Percentiles rank a stretch among this genome's conserved stretches.
Evolutionary conservation across 1,140 invertebrate species (phyloP).

Genomic region (Glossosoma conforme): DNA sequence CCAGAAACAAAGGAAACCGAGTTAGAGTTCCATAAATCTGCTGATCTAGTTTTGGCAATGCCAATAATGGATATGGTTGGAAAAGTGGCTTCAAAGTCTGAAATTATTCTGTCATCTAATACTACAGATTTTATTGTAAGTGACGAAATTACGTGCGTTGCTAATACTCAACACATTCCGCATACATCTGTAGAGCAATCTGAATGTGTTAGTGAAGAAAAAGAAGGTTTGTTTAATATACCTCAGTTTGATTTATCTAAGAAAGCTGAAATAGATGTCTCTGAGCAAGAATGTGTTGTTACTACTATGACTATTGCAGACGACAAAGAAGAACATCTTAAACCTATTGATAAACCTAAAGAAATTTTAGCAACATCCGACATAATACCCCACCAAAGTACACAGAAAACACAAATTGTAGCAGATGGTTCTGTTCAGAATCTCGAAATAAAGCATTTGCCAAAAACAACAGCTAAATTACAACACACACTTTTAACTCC

Average conservation of each 20-base stretch:
- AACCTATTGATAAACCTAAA: conserved; percentile 33
- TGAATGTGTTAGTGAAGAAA: conserved; percentile 48
- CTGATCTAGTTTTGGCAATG: conserved; percentile 11
- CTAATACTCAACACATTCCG: conserved; percentile 19
- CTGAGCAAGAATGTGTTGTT: conserved; percentile 50
- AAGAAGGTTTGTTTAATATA: conserved; percentile 44
- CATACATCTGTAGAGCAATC: conserved; percentile 34
- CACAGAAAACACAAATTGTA: conserved; percentile 37
- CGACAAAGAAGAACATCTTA: conserved; percentile 38
- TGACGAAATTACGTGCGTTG: conserved; percentile 9
- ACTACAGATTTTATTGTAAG: conserved; percentile 13
- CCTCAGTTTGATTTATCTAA: conserved; percentile 34
- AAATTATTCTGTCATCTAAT: conserved; percentile 22
- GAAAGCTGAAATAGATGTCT: conserved; percentile 42
- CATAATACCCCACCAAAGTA: conserved; percentile 44
- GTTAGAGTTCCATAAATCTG: conserved; percentile 11
- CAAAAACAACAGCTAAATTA: conserved; percentile 26
- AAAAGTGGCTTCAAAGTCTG: conserved; percentile 22
- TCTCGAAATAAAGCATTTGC: conserved; percentile 28
- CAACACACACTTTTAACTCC: conserved; percentile 35
- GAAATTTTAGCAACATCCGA: conserved; percentile 41
- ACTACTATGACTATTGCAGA: conserved; percentile 45
- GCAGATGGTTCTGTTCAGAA: conserved; percentile 31
- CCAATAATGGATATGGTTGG: conserved; percentile 14
- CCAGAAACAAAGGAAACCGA: conserved; percentile 23